Conservation (phyloP, 92 coral and sea anemone genomes). For the Zoanthus solanderi region DNA sequence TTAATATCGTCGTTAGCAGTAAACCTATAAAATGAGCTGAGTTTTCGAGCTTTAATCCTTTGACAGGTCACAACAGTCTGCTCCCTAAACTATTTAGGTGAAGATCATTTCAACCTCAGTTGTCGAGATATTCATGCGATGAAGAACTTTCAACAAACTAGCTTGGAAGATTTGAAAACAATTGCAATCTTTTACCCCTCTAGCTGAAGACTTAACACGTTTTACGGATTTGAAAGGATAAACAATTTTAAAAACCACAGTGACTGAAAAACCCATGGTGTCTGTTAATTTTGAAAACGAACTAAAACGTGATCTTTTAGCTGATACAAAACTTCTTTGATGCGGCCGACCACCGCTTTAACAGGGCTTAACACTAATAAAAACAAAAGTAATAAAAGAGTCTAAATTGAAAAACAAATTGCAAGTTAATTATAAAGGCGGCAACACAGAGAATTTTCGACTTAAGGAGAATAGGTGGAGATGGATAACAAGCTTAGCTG, state of each 20-base stretch:
- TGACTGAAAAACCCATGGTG: too few relatives aligned
- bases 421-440: constrained; percentile 35
- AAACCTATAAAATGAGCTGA: too few relatives aligned
- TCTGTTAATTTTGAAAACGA: background rate
- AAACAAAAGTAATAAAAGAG: constrained; percentile 5
- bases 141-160: background rate
- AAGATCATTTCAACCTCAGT: too few relatives aligned
- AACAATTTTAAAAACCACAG: background rate
- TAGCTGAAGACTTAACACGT: background rate
- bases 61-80: too few relatives aligned
- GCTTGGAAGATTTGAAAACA: background rate
- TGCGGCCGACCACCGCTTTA: constrained; percentile 5
- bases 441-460: background rate
- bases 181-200: background rate
- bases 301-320: background rate
- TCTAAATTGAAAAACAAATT: background rate
- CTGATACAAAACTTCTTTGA: background rate
- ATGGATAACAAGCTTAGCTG: background rate
- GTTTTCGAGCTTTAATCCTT: too few relatives aligned
- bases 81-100: too few relatives aligned
- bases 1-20: too few relatives aligned
- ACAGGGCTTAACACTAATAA: constrained; percentile 6
- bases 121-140: background rate
- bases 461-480: background rate
- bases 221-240: background rate